Base-by-base conservation (phyloP, 2,113 vertebrate genomes). In the Ammodramus savannarum region DNA sequence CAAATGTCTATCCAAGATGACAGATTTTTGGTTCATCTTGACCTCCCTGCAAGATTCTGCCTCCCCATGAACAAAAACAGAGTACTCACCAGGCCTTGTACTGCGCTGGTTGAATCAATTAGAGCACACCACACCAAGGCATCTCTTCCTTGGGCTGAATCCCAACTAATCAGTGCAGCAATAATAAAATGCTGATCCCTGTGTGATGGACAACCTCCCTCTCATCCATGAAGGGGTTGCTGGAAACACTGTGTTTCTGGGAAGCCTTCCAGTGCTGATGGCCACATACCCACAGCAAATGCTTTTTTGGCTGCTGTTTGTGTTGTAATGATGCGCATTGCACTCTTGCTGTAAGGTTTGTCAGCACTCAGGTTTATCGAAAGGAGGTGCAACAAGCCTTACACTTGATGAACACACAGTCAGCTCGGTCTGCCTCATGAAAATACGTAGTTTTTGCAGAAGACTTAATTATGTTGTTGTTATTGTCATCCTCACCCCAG, bases 131-230 rank as follows among this genome's bases (percentile, higher is more conserved):
- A 51, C 21, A 65, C 66, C 26, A 8, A 58, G 65, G 38, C 48
- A 68, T 73, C 49, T 77, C 16, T 75, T 97, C 84, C 68, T 90
- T 93, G 77, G 87, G 72, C 76, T 77, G 80, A 52, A 80, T 94
- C 67, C 91, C 72, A 96, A 3, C 49, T 81, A 80, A 87, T 88
- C 79, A 90, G 85, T 58, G 65, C 43, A 71, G 61, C 3, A 13
- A 46, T 88, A 92, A 90, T 85, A 81, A 94, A 96, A 83, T 54
- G 31, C 58, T 76, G 80, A 78, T 89, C 55, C 27, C 58, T 65
- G n/a, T 46, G 66, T 95, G 78, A 87, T 61, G 71, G 74, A 82
- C 91, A 89, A 38, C 14, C 16, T 88, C 54, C 7, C n/a, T 67
- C 22, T 83, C n/a, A 34, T n/a, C 63, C 36, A 32, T 62, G 39